Conservation (phyloP, 2,113 vertebrate genomes). For the Cyprinodon brontotheroides region DNA sequence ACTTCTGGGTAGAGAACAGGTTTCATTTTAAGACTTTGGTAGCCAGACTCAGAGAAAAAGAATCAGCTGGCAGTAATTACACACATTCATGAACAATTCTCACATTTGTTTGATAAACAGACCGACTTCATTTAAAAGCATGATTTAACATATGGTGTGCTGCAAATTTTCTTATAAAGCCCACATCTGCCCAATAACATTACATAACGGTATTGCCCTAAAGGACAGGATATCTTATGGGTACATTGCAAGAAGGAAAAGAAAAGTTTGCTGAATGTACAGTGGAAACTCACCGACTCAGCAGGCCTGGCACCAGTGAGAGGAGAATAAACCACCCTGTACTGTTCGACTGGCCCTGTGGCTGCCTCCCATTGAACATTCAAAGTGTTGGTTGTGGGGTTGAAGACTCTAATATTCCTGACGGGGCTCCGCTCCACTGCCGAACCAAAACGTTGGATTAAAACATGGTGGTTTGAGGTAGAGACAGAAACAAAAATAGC, state of each 20-base stretch:
- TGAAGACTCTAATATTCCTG: constrained; percentile 90
- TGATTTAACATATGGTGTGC: neutral
- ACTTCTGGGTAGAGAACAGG: constrained; percentile 42
- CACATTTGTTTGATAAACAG: constrained; percentile 40
- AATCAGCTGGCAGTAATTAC: constrained; percentile 20
- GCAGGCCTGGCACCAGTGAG: constrained; percentile 82
- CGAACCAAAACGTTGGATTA: constrained; percentile 2
- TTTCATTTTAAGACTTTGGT: constrained; percentile 19
- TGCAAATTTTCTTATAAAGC: neutral
- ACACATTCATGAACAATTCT: constrained; percentile 8
- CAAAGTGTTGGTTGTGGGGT: constrained; percentile 91
- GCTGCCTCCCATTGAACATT: constrained; percentile 95
- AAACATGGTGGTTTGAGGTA: neutral
- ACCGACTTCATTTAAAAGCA: neutral
- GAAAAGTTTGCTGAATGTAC: neutral
- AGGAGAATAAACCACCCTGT: constrained; percentile 88
- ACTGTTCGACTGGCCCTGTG: constrained; percentile 90
- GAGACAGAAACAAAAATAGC: constrained; percentile 4
- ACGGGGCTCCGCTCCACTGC: constrained; percentile 89
- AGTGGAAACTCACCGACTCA: constrained; percentile 88
- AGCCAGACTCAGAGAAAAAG: constrained; percentile 19
- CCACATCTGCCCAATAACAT: neutral
- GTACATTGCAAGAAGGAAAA: neutral
- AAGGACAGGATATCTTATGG: neutral
- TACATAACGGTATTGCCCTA: neutral